Percentiles rank a stretch among this genome's conserved stretches.
Conservation (phyloP, 2,113 vertebrate genomes). For the Vulpes ferrilata region DNA sequence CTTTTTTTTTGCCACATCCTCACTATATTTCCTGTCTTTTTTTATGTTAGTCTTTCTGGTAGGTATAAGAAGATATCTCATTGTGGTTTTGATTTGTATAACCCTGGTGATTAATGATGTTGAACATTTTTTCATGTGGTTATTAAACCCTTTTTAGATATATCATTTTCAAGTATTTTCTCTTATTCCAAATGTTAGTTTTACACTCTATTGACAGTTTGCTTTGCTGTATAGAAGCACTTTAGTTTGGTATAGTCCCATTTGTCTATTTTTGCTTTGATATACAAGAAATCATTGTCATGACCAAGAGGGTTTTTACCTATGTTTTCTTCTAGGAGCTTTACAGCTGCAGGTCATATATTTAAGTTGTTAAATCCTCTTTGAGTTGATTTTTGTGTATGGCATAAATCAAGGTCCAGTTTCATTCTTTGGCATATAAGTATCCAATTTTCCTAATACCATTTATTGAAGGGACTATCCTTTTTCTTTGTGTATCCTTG, state of each 20-base stretch:
- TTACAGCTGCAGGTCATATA: neutral
- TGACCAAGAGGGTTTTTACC: neutral
- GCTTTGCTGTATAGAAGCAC: neutral
- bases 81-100: neutral
- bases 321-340: neutral
- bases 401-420: neutral
- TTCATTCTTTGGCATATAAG: neutral
- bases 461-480: neutral
- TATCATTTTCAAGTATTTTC: neutral
- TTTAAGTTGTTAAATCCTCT: conserved; percentile 11
- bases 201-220: neutral
- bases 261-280: neutral
- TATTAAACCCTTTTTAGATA: neutral
- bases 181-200: neutral
- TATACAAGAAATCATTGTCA: neutral
- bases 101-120: neutral
- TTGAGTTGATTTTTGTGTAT: neutral
- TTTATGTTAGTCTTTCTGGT: neutral
- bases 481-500: neutral
- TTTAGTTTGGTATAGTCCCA: neutral
- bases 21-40: neutral
- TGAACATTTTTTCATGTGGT: neutral
- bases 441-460: neutral
- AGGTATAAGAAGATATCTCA: neutral
- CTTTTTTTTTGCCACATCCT: neutral